Base-by-base conservation (phyloP, 2,797 vertebrate species). In the Hippopotamyrus pictus region DNA sequence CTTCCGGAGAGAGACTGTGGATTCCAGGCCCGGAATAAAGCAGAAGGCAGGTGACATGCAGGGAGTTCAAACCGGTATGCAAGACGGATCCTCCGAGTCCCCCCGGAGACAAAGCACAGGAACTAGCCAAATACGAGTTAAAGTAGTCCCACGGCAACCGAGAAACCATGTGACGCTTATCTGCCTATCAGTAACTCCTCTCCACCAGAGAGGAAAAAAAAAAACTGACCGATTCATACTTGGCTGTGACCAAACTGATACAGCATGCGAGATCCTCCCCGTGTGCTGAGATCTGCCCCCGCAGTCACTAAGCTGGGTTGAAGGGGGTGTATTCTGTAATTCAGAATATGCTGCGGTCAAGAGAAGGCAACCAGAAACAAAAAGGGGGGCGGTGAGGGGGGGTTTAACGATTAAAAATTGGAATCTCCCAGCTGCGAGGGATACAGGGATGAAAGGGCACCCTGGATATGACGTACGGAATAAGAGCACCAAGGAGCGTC, bases 221-320 rank as follows among this genome's bases (percentile, higher is more conserved):
- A 84, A 48, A 25, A 59, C 11, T 7, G n/a, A 65, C 14, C 59
- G 51, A 33, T 73, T 86, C 54, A 37, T 57, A 54, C 6, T 50
- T 29, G 7, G 7, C 88, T 50, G 46, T 17, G 7, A 62, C 19
- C 37, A 89, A 84, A 48, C 79, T 12, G n/a, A n/a, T 50, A 86
- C 17, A 89, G 57, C 48, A 53, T 48, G 50, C 12, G 5, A 62
- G 19, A 57, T 59, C 29, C n/a, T 44, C 53, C 76, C 73, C n/a
- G 48, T 5, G 14, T 62, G 46, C 41, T 59, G 76, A 59, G 73
- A 85, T 88, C 87, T 90, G 90, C 87, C 88, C 48, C 29, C 48
- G 62, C 59, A 59, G 53, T 88, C 54, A 59, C 89, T 33, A 79
- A 69, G 53, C 33, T 14, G 25, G 57, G 12, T 4, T 4, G 62